Conservation (phyloP, 2,888 invertebrate species). For the Pelosia muscerda region DNA sequence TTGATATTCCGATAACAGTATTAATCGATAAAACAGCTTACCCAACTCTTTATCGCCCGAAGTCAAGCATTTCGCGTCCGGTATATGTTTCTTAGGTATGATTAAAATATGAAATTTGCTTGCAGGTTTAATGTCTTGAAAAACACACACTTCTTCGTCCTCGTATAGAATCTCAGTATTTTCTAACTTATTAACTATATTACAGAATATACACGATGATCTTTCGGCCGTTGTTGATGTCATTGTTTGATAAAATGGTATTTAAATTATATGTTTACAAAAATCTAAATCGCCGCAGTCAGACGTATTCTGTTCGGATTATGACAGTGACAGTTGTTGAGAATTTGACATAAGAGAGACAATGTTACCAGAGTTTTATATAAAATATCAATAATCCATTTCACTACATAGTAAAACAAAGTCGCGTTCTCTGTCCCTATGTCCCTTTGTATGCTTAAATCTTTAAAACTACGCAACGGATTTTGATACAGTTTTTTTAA, state of each 20-base stretch:
- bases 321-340: neutral
- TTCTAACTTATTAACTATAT: slow-evolving; percentile 88
- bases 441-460: too few relatives aligned
- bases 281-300: neutral
- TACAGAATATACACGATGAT: slow-evolving; percentile 90
- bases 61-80: slow-evolving; percentile 90
- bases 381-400: too few relatives aligned
- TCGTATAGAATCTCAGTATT: slow-evolving; percentile 89
- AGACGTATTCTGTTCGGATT: neutral
- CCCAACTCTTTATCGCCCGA: slow-evolving; percentile 89
- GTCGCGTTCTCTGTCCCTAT: too few relatives aligned
- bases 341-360: neutral
- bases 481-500: too few relatives aligned
- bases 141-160: slow-evolving; percentile 92
- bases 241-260: slow-evolving; percentile 53
- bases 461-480: too few relatives aligned
- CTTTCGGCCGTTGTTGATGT: slow-evolving; percentile 46
- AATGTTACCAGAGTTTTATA: neutral
- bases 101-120: slow-evolving; percentile 93
- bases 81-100: slow-evolving; percentile 92
- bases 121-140: slow-evolving; percentile 94
- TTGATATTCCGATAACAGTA: neutral
- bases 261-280: slow-evolving; percentile 17
- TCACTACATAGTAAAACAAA: too few relatives aligned
- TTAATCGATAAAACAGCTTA: slow-evolving; percentile 71